Conservation (phyloP, 2,797 vertebrate genomes). For the Sandelia bainsii region DNA sequence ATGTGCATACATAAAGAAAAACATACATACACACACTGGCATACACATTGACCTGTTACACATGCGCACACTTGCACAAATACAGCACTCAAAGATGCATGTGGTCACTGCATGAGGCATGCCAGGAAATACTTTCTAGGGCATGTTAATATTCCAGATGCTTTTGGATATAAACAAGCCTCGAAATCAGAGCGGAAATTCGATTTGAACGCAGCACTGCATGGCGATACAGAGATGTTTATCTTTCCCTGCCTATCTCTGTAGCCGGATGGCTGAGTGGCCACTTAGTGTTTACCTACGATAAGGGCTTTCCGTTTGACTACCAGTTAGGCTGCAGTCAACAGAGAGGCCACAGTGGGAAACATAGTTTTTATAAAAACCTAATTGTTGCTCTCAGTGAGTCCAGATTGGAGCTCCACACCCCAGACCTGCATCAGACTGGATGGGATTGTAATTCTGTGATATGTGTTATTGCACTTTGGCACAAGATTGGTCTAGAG, state of each 20-base stretch:
- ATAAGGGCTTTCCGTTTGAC: slow-evolving; percentile 75
- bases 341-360: slow-evolving; percentile 59
- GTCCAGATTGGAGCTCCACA: slow-evolving; percentile 1
- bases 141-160: slow-evolving; percentile 85
- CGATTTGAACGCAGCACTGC: slow-evolving; percentile 70
- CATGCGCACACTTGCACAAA: slow-evolving; percentile 42
- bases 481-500: neutral
- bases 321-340: slow-evolving; percentile 67
- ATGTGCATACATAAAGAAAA: slow-evolving; percentile 8
- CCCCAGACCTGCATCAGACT: slow-evolving; percentile 5
- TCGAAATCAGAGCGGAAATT: slow-evolving; percentile 77
- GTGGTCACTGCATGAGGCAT: slow-evolving; percentile 72
- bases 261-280: slow-evolving; percentile 72
- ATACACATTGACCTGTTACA: slow-evolving; percentile 25
- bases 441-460: slow-evolving; percentile 1
- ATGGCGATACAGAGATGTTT: slow-evolving; percentile 69
- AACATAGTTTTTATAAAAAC: slow-evolving; percentile 49
- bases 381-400: slow-evolving; percentile 38
- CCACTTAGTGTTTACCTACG: slow-evolving; percentile 76
- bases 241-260: slow-evolving; percentile 70
- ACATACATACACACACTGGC: neutral
- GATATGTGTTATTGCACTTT: slow-evolving; percentile 3
- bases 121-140: slow-evolving; percentile 81
- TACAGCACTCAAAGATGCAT: slow-evolving; percentile 58
- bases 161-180: slow-evolving; percentile 80